Evolutionary conservation across 2,888 invertebrate species (phyloP), one percentile per base, ranked within the genome.

Genomic region (Trisateles emortualis): DNA sequence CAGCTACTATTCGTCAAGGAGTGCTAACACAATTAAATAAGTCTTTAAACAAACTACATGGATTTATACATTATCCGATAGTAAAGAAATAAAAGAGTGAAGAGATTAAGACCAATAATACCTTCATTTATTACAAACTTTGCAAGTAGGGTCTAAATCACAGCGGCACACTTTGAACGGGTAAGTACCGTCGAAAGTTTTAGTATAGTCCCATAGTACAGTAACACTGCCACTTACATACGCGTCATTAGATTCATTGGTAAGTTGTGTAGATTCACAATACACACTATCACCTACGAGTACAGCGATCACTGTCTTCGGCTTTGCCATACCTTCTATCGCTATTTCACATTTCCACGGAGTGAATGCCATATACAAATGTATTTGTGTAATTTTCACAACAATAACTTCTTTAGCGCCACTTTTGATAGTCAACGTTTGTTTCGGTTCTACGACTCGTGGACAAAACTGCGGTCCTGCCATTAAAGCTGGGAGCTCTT

Each of bases 341-440:
- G 11, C 36, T 44, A 84, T 65, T 68, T 75, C 82, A 63, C 88
- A 89, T 71, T 86, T 87, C 87, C 89, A 89, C 8, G 84, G 80
- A n/a, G 88, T 88, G 42, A 87, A 89, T 1, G 86, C 85, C 89
- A 89, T 90, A 47, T 87, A 88, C 39, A 88, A 69, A 65, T 89
- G 84, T 68, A 89, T 83, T 71, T 89, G 88, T 16, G 87, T 87
- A 63, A 89, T 79, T 75, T 84, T 87, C 53, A 87, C 81, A 46
- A 64, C 68, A 40, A 87, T 66, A 17, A 69, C 69, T 45, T 81
- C 71, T 50, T 76, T 80, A 42, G 72, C 70, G 9, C 89, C 88
- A 56, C 82, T 88, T 72, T 79, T 79, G 50, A 84, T 62, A 30
- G 73, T 74, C 32, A 78, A 49, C 47, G 71, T 67, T 50, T 74